phyloP scores from a whole-genome alignment of 2,797 vertebrate species.

The Clarias pachynema region DNA sequence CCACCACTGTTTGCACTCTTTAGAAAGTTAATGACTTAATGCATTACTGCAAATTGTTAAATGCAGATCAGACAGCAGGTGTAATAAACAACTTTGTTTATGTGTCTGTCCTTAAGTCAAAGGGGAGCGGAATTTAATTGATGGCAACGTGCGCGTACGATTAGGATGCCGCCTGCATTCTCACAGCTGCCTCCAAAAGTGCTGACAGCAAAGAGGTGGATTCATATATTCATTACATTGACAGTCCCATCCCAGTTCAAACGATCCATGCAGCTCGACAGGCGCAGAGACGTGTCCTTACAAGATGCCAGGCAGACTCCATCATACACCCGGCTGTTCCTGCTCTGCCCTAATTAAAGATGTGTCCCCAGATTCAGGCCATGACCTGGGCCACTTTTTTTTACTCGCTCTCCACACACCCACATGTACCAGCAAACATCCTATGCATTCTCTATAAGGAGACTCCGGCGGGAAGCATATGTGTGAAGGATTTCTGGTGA shows the following conservation, averaged over 20 bases:
- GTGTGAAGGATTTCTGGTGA: slow-evolving; percentile 71
- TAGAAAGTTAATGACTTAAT: slow-evolving; percentile 79
- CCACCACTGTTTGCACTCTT: slow-evolving; percentile 73
- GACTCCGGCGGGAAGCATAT: slow-evolving; percentile 42
- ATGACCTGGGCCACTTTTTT: slow-evolving; percentile 35
- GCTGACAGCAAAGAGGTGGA: slow-evolving; percentile 51
- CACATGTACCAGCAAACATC: slow-evolving; percentile 2
- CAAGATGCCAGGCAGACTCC: slow-evolving; percentile 40
- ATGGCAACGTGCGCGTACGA: slow-evolving; percentile 59
- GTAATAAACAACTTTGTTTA: slow-evolving; percentile 76
- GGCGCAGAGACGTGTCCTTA: slow-evolving; percentile 45
- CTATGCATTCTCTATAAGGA: slow-evolving; percentile 36
- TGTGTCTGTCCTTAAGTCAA: slow-evolving; percentile 60
- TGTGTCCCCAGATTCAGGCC: slow-evolving; percentile 10
- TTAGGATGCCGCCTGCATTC: slow-evolving; percentile 70
- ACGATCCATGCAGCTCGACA: slow-evolving; percentile 51
- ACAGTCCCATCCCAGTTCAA: slow-evolving; percentile 50
- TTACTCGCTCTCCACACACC: slow-evolving; percentile 56
- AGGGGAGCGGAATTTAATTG: slow-evolving; percentile 57
- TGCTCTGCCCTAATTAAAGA: slow-evolving; percentile 33
- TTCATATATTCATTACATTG: slow-evolving; percentile 60
- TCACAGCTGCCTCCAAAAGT: slow-evolving; percentile 51
- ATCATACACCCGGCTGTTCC: slow-evolving; percentile 28
- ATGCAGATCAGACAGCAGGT: slow-evolving; percentile 74
- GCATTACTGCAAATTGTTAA: slow-evolving; percentile 77